These are phyloP conservation scores for Pristionchus fissidentatus DNA, from an alignment of 2,888 invertebrate genomes.

Conservation along the genomic window DNA sequence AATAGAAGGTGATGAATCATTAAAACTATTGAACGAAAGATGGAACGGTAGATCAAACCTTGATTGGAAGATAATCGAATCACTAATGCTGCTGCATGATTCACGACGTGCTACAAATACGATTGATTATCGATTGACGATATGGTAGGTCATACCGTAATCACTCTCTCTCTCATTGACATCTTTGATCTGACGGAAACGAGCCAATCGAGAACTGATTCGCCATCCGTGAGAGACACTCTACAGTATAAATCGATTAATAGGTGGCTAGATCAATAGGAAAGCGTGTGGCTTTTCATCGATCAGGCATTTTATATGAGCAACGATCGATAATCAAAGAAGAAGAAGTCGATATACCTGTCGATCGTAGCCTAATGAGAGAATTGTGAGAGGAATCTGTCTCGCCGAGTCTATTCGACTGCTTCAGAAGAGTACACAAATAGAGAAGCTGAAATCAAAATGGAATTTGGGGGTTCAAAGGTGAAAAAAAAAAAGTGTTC, in stretches of 20 bases:
- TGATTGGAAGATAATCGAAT: slow-evolving; percentile 5
- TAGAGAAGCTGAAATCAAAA: slow-evolving; percentile 19
- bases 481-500: not conserved
- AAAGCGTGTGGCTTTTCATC: too few relatives aligned
- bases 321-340: not conserved
- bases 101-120: slow-evolving; percentile 22
- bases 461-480: not conserved
- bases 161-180: slow-evolving; percentile 28
- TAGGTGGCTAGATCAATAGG: not conserved
- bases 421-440: slow-evolving; percentile 29
- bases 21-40: not conserved
- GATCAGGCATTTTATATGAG: too few relatives aligned
- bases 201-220: slow-evolving; percentile 50
- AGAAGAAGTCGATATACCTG: not conserved
- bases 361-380: slow-evolving; percentile 3
- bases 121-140: not conserved
- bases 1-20: too few relatives aligned
- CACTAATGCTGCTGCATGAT: slow-evolving; percentile 31
- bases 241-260: not conserved
- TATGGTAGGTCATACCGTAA: not conserved
- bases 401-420: not conserved
- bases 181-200: slow-evolving; percentile 45
- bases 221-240: slow-evolving; percentile 43
- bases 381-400: slow-evolving; percentile 5
- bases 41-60: not conserved